A percentile compares a stretch with the other conserved stretches of the same genome.
phyloP scores from a whole-genome alignment of 2,113 vertebrate species.

The Colistium nudipinnis region DNA sequence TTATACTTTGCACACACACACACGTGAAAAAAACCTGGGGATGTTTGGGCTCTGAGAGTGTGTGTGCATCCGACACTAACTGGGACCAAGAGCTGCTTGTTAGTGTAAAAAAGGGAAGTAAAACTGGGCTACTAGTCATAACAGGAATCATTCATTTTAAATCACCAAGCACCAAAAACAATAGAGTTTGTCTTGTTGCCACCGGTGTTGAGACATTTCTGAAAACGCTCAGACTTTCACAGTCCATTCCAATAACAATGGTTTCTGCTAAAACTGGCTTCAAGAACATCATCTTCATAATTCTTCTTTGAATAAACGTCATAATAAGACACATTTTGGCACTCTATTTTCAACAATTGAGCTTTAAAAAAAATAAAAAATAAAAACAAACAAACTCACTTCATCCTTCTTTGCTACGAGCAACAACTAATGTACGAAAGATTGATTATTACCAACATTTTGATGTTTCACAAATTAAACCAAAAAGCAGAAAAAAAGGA shows the following conservation, averaged over 20 bases:
- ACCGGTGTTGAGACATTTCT: conserved; percentile 38
- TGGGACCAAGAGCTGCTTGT: conserved; percentile 18
- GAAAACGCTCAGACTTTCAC: conserved; percentile 56
- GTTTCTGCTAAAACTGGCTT: conserved; percentile 22
- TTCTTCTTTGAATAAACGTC: neutral
- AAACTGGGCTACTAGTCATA: conserved; percentile 59
- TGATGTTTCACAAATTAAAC: neutral
- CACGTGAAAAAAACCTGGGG: conserved; percentile 8
- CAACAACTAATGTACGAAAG: too few species aligned
- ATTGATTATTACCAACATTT: neutral
- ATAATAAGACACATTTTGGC: neutral
- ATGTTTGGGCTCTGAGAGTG: conserved; percentile 20
- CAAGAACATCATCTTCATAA: neutral
- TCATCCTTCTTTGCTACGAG: too few species aligned
- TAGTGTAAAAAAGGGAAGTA: conserved; percentile 54
- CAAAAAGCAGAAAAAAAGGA: too few species aligned
- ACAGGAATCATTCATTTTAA: conserved; percentile 76
- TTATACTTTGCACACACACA: neutral
- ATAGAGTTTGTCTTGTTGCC: conserved; percentile 59
- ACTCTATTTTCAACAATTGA: conserved; percentile 5
- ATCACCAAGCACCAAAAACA: conserved; percentile 66
- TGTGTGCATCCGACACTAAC: neutral
- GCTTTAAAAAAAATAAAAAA: too few species aligned
- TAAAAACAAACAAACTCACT: too few species aligned
- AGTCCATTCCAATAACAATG: conserved; percentile 37